phyloP scores from a whole-genome alignment of 2,113 vertebrate species.

The Leucopternis melanops region DNA sequence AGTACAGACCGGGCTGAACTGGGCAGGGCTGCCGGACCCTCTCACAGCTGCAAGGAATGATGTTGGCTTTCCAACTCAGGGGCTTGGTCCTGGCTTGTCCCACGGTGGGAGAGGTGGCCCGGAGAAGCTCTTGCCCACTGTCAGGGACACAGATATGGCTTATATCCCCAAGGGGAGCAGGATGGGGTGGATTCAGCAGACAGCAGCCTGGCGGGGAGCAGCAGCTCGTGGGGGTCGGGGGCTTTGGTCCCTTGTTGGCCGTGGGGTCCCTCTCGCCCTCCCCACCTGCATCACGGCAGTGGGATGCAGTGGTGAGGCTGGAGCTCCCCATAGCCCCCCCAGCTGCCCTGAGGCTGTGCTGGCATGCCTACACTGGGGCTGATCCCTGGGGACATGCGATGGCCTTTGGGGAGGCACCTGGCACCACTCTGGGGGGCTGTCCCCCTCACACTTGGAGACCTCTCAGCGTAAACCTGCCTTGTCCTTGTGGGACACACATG shows the following conservation, averaged over 20 bases:
- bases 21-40: neutral
- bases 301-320: neutral
- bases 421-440: neutral
- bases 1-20: neutral
- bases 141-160: conserved; percentile 1
- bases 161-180: neutral
- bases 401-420: neutral
- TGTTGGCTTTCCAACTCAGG: neutral
- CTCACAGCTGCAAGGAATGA: neutral
- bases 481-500: neutral
- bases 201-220: neutral
- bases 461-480: neutral
- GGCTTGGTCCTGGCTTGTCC: neutral
- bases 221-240: rapidly evolving
- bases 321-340: neutral
- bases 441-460: neutral
- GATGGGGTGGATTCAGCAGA: neutral
- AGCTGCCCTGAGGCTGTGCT: neutral
- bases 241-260: neutral
- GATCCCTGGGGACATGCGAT: rapidly evolving
- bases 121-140: neutral
- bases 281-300: neutral
- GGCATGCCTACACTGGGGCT: rapidly evolving
- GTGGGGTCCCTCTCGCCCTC: neutral
- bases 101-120: neutral